Evolutionary conservation across 2,888 invertebrate genomes (phyloP), one percentile per base, ranked within the genome.

Genomic region (Tubiluchus corallicola): DNA sequence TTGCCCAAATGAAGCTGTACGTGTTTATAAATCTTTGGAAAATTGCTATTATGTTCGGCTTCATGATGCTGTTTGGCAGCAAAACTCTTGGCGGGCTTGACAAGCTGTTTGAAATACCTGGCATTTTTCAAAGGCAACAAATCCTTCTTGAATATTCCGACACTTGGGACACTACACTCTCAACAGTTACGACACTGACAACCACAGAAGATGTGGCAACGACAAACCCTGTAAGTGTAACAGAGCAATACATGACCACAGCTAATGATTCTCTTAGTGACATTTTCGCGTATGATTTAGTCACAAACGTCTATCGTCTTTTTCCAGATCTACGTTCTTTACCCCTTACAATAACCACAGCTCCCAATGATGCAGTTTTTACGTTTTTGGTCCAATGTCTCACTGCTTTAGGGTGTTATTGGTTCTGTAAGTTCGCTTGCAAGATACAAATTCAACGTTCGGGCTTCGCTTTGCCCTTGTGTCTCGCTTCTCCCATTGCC

Each of bases 341-440:
- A n/a, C n/a, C n/a, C n/a, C n/a, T n/a, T n/a, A 29, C n/a, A 29
- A 29, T 9, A n/a, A 29, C 29, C 9, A 9, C 29, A n/a, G 9
- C 29, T 18, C 55, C 57, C 4, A 57, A 58, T 41, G 60, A 62
- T 42, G 57, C 63, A 4, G 50, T 63, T 1, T 65, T 59, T 57
- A 49, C 65, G 21, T 54, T 58, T 16, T 48, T 64, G 3, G 50
- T 63, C 2, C 58, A 61, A 49, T 51, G 58, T 19, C 48, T 55
- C 4, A 56, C 63, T 2, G 58, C 61, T 1, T 55, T 64, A 5
- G 43, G 67, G 3, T 62, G 66, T 55, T 60, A 66, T 56, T 66
- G 68, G 47, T 60, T 65, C 29, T 64, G 62, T 29, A 67, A 69
- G 47, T 66, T 71, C 50, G 68, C 70, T 2, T 71, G 71, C 53